phyloP scores from a whole-genome alignment of 2,797 vertebrate genomes.

The Aphelocoma californica region DNA sequence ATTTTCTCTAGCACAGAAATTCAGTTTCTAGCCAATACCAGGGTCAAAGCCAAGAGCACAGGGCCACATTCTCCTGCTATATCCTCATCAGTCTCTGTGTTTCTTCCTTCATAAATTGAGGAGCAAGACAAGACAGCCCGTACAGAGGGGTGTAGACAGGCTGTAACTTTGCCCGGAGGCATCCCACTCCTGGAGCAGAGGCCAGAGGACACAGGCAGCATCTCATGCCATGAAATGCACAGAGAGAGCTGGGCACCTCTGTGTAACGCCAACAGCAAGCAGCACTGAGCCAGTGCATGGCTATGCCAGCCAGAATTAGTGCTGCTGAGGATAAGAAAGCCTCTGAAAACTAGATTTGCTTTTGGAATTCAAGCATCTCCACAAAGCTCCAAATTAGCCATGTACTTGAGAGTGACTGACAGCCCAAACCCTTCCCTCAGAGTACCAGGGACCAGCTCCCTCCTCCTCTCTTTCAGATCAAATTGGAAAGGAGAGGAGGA shows the following conservation, averaged over 20 bases:
- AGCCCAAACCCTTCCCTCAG: neutral
- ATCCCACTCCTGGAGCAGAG: neutral
- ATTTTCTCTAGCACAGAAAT: neutral
- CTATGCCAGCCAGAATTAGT: neutral
- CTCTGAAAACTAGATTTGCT: neutral
- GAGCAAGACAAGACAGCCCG: neutral
- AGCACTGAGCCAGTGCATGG: neutral
- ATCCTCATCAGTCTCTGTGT: neutral
- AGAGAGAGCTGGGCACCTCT: neutral
- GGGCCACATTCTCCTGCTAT: neutral
- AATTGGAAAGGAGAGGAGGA: slow-evolving; percentile 33
- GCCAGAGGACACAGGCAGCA: neutral
- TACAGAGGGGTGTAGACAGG: neutral
- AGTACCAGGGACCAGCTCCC: neutral
- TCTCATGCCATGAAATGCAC: neutral
- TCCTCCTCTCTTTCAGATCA: slow-evolving; percentile 32
- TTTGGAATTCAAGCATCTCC: neutral
- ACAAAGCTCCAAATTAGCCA: neutral
- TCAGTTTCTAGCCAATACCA: neutral
- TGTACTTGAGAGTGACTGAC: neutral
- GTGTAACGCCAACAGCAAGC: neutral
- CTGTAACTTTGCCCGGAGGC: neutral
- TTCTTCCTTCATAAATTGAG: neutral
- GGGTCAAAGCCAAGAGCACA: neutral
- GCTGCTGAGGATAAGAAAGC: neutral